Base-by-base conservation (phyloP, 2,113 vertebrate species). In the Sorex araneus region DNA sequence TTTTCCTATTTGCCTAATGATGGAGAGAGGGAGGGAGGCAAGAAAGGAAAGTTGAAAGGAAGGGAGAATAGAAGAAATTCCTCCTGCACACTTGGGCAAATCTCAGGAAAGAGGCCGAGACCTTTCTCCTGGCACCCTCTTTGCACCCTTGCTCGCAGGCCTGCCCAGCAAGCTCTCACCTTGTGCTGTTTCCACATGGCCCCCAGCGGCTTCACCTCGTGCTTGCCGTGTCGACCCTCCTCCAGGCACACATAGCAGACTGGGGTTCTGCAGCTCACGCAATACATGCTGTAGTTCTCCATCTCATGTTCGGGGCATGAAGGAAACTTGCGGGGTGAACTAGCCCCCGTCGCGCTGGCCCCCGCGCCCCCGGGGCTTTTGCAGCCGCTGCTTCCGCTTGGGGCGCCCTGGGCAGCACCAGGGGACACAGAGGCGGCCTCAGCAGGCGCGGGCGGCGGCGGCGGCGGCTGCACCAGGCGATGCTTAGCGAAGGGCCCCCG, bases 141-240 rank as follows among this genome's bases (percentile, higher is more conserved):
- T 45, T 28, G 36, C 4, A 21, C 21, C 27, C 8, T 10, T 4
- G 13, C 2, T 1, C 10, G 11, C 11, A 0, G 5, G 9, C 32
- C 50, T 3, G 30, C 75, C 13, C 63, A 6, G 64, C 2, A 9
- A 36, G 75, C 15, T 40, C 98, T 97, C 97, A 99, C 99, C 98
- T 99, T 99, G 98, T 99, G 99, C 84, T 99, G 99, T 94, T 99
- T 99, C 99, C 99, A 99, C 98, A 99, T 97, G 94, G 98, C 98
- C 0, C 99, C 98, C 96, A 99, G 97, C 0, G 99, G 98, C 94
- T 98, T 99, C 77, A 99, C 98, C 71, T 99, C 99, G 95, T 99
- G 99, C 84, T 99, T 98, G 91, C 94, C 83, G 95, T 99, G 99
- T 85, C 98, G 98, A 54, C 99, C 99, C 60, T 99, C 99, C 94